Percentiles rank a stretch among this genome's conserved stretches.
Evolutionary conservation across 2,797 vertebrate genomes (phyloP).

Genomic region (Cetoscarus ocellatus): DNA sequence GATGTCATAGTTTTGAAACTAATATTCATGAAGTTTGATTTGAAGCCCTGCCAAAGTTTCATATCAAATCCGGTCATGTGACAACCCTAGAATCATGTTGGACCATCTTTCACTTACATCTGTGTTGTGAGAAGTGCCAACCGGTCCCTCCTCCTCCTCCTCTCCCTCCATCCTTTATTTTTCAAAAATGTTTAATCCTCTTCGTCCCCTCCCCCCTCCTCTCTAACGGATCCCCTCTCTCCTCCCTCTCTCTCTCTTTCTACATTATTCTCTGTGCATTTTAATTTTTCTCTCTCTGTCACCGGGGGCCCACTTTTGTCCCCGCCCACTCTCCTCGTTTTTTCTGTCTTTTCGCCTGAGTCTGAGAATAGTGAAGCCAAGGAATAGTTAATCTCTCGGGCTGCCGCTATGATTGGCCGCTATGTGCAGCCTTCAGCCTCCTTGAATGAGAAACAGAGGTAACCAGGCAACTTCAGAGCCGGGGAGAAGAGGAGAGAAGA

Average conservation of each 20-base stretch:
- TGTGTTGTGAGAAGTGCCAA: slow-evolving; percentile 77
- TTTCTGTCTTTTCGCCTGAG: slow-evolving; percentile 65
- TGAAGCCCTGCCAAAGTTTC: too few relatives aligned
- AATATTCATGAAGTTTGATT: too few relatives aligned
- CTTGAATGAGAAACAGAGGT: slow-evolving; percentile 83
- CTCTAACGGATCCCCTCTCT: slow-evolving; percentile 53
- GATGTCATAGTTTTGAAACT: too few relatives aligned
- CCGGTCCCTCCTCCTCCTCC: slow-evolving; percentile 68
- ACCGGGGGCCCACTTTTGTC: slow-evolving; percentile 71
- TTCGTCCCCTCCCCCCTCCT: slow-evolving; percentile 34
- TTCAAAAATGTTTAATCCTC: slow-evolving; percentile 80
- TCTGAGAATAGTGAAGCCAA: slow-evolving; percentile 80
- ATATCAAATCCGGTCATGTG: too few relatives aligned
- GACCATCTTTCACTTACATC: slow-evolving; percentile 70
- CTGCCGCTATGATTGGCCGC: slow-evolving; percentile 83
- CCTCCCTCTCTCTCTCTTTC: slow-evolving; percentile 36
- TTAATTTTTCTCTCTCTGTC: slow-evolving; percentile 76
- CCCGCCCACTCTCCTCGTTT: slow-evolving; percentile 79
- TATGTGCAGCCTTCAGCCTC: slow-evolving; percentile 76
- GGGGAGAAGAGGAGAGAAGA: slow-evolving; percentile 66
- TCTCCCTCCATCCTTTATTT: slow-evolving; percentile 69
- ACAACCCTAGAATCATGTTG: neutral
- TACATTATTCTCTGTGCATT: slow-evolving; percentile 82
- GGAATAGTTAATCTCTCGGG: slow-evolving; percentile 84
- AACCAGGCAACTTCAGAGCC: slow-evolving; percentile 84